Evolutionary conservation across 1,140 invertebrate genomes (phyloP), one percentile per base, ranked within the genome.

Genomic region (Drosophila nannoptera): DNA sequence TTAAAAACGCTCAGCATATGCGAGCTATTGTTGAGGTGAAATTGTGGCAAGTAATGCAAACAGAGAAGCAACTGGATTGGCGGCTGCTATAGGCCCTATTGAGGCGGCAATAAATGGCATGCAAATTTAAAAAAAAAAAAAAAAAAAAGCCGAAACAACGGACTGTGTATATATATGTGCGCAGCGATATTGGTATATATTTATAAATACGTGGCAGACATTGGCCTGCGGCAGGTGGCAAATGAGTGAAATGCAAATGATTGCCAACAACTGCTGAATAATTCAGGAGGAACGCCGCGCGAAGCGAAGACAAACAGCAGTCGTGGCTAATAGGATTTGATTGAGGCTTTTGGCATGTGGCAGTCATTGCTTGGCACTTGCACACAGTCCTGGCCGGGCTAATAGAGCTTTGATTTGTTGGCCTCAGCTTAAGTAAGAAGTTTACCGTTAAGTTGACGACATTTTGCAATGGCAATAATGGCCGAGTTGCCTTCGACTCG

Each of bases 161-260:
- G 40, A 14, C 4, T 38, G 29, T 38, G 40, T 36, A 38, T 46
- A 59, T 32, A 31, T 32, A 36, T 38, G 8, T 46, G n/a, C 31
- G 5, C 35, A 40, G 7, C 7, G 31, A 42, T 42, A 32, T n/a
- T n/a, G 22, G 22, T 22, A 22, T 45, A 22, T 45, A 4, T 45
- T 16, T 9, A 45, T 45, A 45, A 22, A 16, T 22, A 14, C 22
- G 12, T 8, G 43, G 16, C 43, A 45, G 43, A 33, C 43, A 29
- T 22, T 1, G 22, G 22, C 22, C 22, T 3, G 22, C 22, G 71
- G 63, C 74, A 82, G 78, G 60, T 69, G 74, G 52, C 62, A 77
- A 83, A 68, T 76, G 66, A 73, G 55, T 66, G 81, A 70, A 77
- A 84, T 72, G 74, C 78, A 82, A 82, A 82, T 82, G 59, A 80